phyloP scores from a whole-genome alignment of 2,888 invertebrate genomes.

The Cybosia mesomella region DNA sequence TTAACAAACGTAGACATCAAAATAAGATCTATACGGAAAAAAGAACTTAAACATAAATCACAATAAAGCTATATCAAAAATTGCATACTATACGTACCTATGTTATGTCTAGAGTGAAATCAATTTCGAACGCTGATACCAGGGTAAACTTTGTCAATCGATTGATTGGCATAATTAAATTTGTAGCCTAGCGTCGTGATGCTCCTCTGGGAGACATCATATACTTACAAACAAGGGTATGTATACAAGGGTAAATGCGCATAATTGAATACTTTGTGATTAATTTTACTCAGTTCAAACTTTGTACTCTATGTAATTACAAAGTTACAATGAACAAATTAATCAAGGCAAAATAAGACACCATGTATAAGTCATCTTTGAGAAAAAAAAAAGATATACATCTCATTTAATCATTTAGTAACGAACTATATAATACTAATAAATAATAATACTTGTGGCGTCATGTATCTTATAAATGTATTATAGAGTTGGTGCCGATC shows the following conservation, averaged over 20 bases:
- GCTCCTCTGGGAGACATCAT: neutral
- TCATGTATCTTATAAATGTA: too few relatives aligned
- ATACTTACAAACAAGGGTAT: neutral
- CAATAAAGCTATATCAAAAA: slow-evolving; percentile 28
- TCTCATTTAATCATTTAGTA: too few relatives aligned
- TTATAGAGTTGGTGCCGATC: too few relatives aligned
- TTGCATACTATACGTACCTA: slow-evolving; percentile 25
- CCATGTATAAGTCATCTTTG: too few relatives aligned
- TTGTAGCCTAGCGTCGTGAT: slow-evolving; percentile 26
- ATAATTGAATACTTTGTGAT: too few relatives aligned
- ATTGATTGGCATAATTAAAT: slow-evolving; percentile 46
- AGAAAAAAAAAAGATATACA: too few relatives aligned
- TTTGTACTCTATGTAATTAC: too few relatives aligned
- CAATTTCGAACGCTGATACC: slow-evolving; percentile 47
- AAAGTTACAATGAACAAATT: too few relatives aligned
- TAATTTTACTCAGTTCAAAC: too few relatives aligned
- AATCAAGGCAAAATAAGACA: too few relatives aligned
- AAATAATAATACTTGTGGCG: too few relatives aligned
- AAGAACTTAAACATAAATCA: slow-evolving; percentile 3
- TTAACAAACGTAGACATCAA: neutral
- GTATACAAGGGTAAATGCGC: neutral
- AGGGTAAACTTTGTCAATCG: slow-evolving; percentile 52
- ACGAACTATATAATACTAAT: too few relatives aligned
- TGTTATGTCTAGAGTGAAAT: slow-evolving; percentile 31
- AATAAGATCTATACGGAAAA: neutral